A percentile compares a stretch with the other conserved stretches of the same genome.
These are phyloP conservation scores for Elephas maximus DNA, from an alignment of 2,113 vertebrate species.

Conservation along the genomic window DNA sequence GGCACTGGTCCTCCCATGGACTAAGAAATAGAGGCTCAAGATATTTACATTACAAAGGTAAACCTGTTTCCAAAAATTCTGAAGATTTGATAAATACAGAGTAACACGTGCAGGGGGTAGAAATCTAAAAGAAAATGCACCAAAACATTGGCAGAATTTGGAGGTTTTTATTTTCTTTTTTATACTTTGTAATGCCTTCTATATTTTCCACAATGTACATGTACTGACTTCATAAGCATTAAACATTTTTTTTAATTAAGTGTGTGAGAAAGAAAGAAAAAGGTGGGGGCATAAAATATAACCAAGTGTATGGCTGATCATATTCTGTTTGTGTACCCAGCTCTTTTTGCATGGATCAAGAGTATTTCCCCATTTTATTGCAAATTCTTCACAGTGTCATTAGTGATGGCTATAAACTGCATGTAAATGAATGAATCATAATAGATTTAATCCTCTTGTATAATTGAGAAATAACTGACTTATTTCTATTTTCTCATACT, in stretches of 20 bases:
- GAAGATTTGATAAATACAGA: not conserved
- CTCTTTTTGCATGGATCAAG: conserved; percentile 42
- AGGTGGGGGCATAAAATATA: not conserved
- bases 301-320: too few species aligned
- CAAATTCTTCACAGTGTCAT: conserved; percentile 53
- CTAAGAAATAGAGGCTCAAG: not conserved
- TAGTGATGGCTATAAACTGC: conserved; percentile 44
- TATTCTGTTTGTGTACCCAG: not conserved
- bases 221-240: not conserved
- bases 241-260: not conserved
- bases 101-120: not conserved
- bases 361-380: conserved; percentile 33
- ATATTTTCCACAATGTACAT: not conserved
- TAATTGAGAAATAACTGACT: conserved; percentile 69
- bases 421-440: conserved; percentile 58
- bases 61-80: not conserved
- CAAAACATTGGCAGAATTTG: not conserved
- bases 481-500: conserved; percentile 65
- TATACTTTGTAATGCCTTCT: not conserved
- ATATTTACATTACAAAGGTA: not conserved
- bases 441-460: conserved; percentile 60
- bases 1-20: not conserved
- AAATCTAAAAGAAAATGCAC: not conserved
- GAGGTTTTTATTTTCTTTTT: not conserved
- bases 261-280: not conserved